Base-by-base conservation (phyloP, 2,113 vertebrate species). In the Gadus chalcogrammus region DNA sequence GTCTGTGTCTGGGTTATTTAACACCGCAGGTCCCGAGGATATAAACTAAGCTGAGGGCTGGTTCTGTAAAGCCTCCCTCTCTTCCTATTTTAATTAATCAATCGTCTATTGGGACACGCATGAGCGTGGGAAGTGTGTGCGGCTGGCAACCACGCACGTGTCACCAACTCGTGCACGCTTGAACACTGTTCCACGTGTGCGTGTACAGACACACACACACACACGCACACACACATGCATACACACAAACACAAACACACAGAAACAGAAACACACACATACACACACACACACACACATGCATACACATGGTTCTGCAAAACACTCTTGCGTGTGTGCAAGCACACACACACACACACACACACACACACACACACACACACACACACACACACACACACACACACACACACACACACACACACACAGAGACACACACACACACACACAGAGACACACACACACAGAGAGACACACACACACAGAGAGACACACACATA, bases 31-130 rank as follows among this genome's bases (percentile, higher is more conserved):
- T 80, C 78, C 71, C 62, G 81, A 77, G 81, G 72, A 79, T 77
- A 17, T 58, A 58, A 59, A 77, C 79, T 80, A 69, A 81, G 73
- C 79, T 35, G 42, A 13, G 73, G 77, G 75, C 65, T 69, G 64
- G 52, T 76, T 68, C 69, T 68, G 59, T 65, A 81, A 82, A 83
- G 77, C 77, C 71, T 71, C 56, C 68, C 67, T 62, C 63, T 69
- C 65, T 78, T 70, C 74, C 65, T 74, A 73, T 86, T 82, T 89
- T 85, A 86, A 88, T 88, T 80, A 86, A 84, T 64, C 77, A 56
- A 64, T 69, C 74, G 77, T 82, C 83, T 17, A 1, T 52, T 20
- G 80, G 78, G 77, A 75, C 70, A 71, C 15, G 12, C 68, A 48
- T 42, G 64, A 80, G 77, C 24, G 75, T 85, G 84, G 84, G 81